phyloP scores from a whole-genome alignment of 2,797 vertebrate species.

The Oceanodroma leucorhoa region DNA sequence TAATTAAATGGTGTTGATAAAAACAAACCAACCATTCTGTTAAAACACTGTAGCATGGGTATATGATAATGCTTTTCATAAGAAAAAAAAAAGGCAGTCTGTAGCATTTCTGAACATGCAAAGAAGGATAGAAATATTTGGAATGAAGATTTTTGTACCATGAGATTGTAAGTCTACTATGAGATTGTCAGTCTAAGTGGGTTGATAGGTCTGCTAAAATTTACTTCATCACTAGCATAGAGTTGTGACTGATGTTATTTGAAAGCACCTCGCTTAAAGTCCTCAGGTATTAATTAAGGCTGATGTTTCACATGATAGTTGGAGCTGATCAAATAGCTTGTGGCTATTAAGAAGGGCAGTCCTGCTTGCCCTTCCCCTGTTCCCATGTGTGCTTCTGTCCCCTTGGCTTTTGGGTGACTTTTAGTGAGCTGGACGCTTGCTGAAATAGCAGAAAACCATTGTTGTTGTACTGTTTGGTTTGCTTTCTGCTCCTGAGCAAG shows the following conservation, averaged over 20 bases:
- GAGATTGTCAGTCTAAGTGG: not conserved
- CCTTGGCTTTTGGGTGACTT: not conserved
- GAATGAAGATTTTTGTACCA: not conserved
- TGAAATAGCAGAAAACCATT: not conserved
- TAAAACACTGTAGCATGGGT: not conserved
- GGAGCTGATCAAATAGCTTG: not conserved
- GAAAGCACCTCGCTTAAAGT: not conserved
- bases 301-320: not conserved
- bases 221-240: not conserved
- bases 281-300: not conserved
- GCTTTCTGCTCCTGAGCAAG: not conserved
- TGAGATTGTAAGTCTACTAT: not conserved
- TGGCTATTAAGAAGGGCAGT: not conserved
- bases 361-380: not conserved
- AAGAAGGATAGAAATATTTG: not conserved
- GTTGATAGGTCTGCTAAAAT: not conserved
- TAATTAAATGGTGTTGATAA: not conserved
- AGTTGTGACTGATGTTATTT: not conserved
- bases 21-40: not conserved
- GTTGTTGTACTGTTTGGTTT: not conserved
- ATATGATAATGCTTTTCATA: not conserved
- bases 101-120: not conserved
- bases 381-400: not conserved
- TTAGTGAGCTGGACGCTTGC: not conserved
- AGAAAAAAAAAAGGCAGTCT: not conserved